Conservation (phyloP, 2,113 vertebrate species). For the Gasterosteus aculeatus region DNA sequence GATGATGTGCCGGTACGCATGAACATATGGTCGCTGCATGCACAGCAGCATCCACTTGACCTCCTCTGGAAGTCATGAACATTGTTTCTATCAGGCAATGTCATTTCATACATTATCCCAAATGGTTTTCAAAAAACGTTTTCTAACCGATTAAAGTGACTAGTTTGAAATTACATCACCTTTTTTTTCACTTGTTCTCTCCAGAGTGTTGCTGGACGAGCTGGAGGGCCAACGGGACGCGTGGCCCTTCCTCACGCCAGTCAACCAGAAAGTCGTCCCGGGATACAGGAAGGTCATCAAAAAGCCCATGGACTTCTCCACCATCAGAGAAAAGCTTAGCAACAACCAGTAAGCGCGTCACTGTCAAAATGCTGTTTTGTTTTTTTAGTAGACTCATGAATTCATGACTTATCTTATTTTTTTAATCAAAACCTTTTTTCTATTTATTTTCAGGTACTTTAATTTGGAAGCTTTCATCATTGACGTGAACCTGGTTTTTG, state of each 20-base stretch:
- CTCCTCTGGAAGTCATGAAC: background rate
- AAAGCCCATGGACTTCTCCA: conserved; percentile 98
- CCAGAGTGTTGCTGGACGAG: conserved; percentile 91
- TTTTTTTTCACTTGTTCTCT: conserved; percentile 28
- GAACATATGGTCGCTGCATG: background rate
- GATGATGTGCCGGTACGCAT: conserved; percentile 85
- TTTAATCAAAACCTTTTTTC: background rate
- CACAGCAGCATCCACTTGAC: conserved; percentile 43
- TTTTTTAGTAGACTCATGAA: background rate
- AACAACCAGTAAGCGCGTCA: conserved; percentile 90
- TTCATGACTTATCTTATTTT: background rate
- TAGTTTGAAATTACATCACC: background rate
- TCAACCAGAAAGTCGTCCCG: conserved; percentile 95
- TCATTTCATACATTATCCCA: background rate
- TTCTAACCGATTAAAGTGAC: background rate
- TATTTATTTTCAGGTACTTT: conserved; percentile 83
- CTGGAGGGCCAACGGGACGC: conserved; percentile 94
- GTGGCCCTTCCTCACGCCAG: conserved; percentile 96
- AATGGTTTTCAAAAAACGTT: background rate
- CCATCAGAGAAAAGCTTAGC: conserved; percentile 93
- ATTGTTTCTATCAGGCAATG: background rate
- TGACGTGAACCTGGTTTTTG: conserved; percentile 97
- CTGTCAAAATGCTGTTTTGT: background rate
- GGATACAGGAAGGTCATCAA: conserved; percentile 97
- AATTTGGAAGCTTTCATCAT: conserved; percentile 91